These are phyloP conservation scores for Sinodicranocentrus sp. DNA, from an alignment of 2,888 invertebrate genomes.

Conservation along the genomic window DNA sequence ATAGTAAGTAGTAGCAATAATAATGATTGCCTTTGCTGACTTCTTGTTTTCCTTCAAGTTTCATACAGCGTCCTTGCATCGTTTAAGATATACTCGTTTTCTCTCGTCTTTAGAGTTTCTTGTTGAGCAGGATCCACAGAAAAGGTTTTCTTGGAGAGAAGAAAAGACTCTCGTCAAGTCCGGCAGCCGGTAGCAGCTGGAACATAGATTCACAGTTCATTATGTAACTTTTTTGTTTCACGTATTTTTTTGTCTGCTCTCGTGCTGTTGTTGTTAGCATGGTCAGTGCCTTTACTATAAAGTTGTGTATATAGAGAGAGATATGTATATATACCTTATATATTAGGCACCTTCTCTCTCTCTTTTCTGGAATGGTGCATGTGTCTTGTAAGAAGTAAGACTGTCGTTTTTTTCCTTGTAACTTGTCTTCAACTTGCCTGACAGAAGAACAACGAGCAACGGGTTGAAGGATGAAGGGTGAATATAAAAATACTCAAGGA, in stretches of 20 bases:
- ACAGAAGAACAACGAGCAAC: constrained; percentile 44
- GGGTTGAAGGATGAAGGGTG: constrained; percentile 56
- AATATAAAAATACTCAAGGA: constrained; percentile 58
- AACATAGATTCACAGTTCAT: constrained; percentile 64
- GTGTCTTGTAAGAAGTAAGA: constrained; percentile 8
- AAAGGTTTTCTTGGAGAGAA: neutral
- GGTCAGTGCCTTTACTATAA: constrained; percentile 40
- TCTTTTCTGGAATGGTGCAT: neutral
- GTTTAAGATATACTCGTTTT: neutral
- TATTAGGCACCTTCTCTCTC: neutral
- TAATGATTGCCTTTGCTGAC: constrained; percentile 40
- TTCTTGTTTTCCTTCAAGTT: constrained; percentile 53
- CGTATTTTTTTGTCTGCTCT: constrained; percentile 47
- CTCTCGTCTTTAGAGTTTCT: too few species aligned
- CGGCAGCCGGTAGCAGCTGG: constrained; percentile 63
- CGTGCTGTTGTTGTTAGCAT: constrained; percentile 63
- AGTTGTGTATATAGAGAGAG: neutral
- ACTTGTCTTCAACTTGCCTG: constrained; percentile 39
- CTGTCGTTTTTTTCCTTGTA: constrained; percentile 41
- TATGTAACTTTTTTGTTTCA: constrained; percentile 48
- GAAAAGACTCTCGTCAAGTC: constrained; percentile 32
- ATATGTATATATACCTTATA: neutral
- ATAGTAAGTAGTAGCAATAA: constrained; percentile 38
- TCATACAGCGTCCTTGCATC: constrained; percentile 51
- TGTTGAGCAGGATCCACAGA: constrained; percentile 21